Evolutionary conservation across 2,888 invertebrate species (phyloP).

Genomic region (Doris montereyensis): DNA sequence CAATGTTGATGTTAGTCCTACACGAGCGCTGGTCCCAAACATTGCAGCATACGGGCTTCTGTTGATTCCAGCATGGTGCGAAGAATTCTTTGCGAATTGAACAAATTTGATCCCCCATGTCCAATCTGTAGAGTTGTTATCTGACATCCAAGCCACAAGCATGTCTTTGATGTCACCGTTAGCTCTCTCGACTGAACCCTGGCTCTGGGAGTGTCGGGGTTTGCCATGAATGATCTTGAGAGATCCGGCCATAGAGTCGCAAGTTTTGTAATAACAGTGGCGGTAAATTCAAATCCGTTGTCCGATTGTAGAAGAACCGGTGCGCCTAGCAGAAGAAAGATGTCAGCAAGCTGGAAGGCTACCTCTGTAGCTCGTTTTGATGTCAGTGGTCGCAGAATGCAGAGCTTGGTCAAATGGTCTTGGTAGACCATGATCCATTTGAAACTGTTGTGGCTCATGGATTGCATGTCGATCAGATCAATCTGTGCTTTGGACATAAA

Average conservation of each 20-base stretch:
- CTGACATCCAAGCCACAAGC: slow-evolving; percentile 21
- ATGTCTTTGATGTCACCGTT: slow-evolving; percentile 19
- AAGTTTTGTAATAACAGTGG: background rate
- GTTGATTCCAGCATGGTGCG: slow-evolving; percentile 10
- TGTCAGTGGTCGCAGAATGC: background rate
- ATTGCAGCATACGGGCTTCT: slow-evolving; percentile 16
- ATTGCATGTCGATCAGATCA: slow-evolving; percentile 19
- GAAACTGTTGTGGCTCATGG: background rate
- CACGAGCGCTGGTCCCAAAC: slow-evolving; percentile 11
- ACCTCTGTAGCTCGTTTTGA: background rate
- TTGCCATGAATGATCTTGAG: background rate
- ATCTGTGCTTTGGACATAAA: background rate
- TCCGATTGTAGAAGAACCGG: slow-evolving; percentile 19
- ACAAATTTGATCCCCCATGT: slow-evolving; percentile 23
- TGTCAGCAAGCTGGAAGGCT: background rate
- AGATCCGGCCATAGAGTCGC: background rate
- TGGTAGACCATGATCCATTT: slow-evolving; percentile 17
- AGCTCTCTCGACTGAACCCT: slow-evolving; percentile 13
- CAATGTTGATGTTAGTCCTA: slow-evolving; percentile 8
- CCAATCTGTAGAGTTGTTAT: slow-evolving; percentile 15
- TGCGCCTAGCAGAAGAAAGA: slow-evolving; percentile 6
- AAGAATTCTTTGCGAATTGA: slow-evolving; percentile 22
- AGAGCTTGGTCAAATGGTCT: slow-evolving; percentile 7
- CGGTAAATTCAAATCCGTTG: background rate
- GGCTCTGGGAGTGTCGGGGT: slow-evolving; percentile 5